phyloP scores from a whole-genome alignment of 2,797 vertebrate species.

The Sciurus vulgaris region DNA sequence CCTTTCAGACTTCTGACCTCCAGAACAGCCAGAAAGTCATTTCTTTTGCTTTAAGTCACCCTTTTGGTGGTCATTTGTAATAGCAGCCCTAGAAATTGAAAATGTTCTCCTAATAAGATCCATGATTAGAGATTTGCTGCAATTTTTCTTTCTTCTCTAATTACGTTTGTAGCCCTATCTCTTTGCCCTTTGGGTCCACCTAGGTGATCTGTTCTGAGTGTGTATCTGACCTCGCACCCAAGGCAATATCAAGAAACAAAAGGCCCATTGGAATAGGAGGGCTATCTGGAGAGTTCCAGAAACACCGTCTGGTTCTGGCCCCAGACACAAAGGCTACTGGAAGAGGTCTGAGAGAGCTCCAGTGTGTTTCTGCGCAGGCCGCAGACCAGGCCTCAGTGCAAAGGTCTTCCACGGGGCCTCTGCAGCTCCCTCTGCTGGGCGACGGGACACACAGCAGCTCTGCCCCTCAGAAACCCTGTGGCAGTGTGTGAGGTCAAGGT shows the following conservation, averaged over 20 bases:
- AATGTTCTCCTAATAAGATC: not conserved
- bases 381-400: not conserved
- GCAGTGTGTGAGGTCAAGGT: too few species aligned
- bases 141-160: not conserved
- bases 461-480: not conserved
- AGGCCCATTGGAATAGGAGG: not conserved
- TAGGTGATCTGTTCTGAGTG: not conserved
- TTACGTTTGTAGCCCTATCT: not conserved
- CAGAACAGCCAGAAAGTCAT: not conserved
- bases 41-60: not conserved
- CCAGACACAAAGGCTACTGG: not conserved
- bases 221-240: not conserved
- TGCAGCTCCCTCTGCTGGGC: conserved; percentile 57
- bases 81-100: not conserved
- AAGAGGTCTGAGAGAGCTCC: not conserved
- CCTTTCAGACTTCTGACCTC: not conserved
- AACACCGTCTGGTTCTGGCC: not conserved
- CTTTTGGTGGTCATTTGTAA: not conserved
- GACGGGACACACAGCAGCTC: not conserved
- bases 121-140: not conserved
- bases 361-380: not conserved
- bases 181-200: not conserved
- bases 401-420: not conserved
- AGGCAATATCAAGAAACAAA: conserved; percentile 38
- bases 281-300: not conserved